Evolutionary conservation across 1,140 invertebrate species (phyloP).

Genomic region (Laupala kohalensis): DNA sequence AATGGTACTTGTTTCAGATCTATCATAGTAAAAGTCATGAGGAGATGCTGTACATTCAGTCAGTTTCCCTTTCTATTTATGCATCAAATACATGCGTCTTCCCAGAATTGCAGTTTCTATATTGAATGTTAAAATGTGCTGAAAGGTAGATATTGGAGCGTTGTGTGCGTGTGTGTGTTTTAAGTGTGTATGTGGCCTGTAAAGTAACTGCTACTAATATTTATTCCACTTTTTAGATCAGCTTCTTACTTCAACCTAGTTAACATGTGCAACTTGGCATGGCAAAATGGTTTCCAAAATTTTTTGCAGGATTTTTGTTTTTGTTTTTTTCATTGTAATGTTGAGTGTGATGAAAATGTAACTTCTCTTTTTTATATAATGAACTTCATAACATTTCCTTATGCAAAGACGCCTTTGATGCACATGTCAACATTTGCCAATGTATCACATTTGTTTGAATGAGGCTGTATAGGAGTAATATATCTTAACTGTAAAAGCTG

Average conservation of each 20-base stretch:
- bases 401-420: too few relatives aligned
- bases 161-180: not conserved
- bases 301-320: too few relatives aligned
- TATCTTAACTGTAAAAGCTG: not conserved
- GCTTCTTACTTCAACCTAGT: not conserved
- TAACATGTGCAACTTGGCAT: not conserved
- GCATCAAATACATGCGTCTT: not conserved
- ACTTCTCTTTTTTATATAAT: too few relatives aligned
- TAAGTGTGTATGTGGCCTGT: not conserved
- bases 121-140: not conserved
- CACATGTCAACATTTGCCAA: not conserved
- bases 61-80: not conserved
- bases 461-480: not conserved
- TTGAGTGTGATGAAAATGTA: too few relatives aligned
- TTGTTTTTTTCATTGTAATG: too few relatives aligned
- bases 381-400: too few relatives aligned
- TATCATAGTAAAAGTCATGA: not conserved
- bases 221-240: not conserved
- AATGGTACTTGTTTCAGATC: not conserved
- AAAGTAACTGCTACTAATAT: not conserved
- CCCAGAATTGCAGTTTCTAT: not conserved
- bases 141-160: not conserved
- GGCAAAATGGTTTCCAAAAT: too few relatives aligned
- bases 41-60: not conserved
- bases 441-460: not conserved